Evolutionary conservation across 2,888 invertebrate species (phyloP).

Genomic region (Yponomeuta sedellus): DNA sequence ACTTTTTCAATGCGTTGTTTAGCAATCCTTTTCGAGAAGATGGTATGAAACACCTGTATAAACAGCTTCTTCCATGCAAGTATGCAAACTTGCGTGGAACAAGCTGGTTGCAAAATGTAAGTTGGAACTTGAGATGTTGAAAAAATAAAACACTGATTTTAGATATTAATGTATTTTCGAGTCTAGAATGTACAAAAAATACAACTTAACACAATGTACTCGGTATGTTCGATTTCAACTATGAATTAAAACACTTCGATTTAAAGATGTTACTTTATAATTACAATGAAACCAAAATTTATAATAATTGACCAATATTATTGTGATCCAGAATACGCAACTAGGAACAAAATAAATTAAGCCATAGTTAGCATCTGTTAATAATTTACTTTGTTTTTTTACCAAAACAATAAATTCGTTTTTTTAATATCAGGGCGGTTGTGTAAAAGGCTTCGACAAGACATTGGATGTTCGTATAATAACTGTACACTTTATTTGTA

Average conservation of each 20-base stretch:
- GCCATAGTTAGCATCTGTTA: conserved; percentile 34
- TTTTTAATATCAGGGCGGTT: conserved; percentile 72
- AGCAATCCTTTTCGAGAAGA: too few relatives aligned
- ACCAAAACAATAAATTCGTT: conserved; percentile 66
- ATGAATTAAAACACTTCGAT: conserved; percentile 55
- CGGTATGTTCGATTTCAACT: conserved; percentile 51
- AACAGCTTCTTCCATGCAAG: too few relatives aligned
- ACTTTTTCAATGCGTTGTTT: too few relatives aligned
- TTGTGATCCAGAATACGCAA: conserved; percentile 55
- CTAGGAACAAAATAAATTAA: conserved; percentile 64
- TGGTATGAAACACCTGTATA: too few relatives aligned
- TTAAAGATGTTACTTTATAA: conserved; percentile 44
- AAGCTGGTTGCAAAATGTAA: not conserved
- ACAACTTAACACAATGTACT: conserved; percentile 82
- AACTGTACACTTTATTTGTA: conserved; percentile 55
- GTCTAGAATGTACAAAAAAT: conserved; percentile 86
- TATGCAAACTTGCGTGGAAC: too few relatives aligned
- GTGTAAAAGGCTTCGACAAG: conserved; percentile 62
- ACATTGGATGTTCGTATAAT: conserved; percentile 53
- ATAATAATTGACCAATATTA: conserved; percentile 64
- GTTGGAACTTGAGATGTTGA: not conserved
- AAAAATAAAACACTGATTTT: conserved; percentile 56
- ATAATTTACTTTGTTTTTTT: conserved; percentile 34
- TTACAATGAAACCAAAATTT: conserved; percentile 22
- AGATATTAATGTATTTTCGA: conserved; percentile 83